Percentiles rank a stretch among this genome's conserved stretches.
phyloP scores from a whole-genome alignment of 2,797 vertebrate genomes.

The Pseudocheirus occidentalis region DNA sequence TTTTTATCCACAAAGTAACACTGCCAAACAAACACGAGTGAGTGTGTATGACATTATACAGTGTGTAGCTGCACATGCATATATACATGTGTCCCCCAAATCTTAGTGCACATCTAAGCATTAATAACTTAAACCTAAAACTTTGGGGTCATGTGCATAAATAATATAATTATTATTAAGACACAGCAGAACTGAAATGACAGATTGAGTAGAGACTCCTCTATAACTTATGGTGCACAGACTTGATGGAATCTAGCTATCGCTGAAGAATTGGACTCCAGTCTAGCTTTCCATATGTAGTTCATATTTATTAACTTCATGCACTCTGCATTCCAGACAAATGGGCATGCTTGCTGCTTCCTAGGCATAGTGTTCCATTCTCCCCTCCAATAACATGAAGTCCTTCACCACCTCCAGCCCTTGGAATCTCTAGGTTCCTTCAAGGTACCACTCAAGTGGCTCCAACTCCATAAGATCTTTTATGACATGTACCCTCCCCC shows the following conservation, averaged over 20 bases:
- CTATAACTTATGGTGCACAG: neutral
- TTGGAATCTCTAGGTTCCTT: neutral
- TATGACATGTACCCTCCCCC: neutral
- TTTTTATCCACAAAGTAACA: neutral
- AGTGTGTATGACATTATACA: neutral
- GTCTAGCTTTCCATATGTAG: neutral
- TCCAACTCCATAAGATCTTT: constrained; percentile 7
- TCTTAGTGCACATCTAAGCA: neutral
- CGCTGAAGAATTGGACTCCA: neutral
- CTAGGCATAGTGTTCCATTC: neutral
- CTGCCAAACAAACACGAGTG: neutral
- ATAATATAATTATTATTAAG: neutral
- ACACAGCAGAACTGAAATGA: neutral
- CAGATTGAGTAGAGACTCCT: neutral
- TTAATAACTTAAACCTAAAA: neutral
- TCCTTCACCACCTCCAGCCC: neutral
- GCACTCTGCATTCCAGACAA: neutral
- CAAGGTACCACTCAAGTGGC: neutral
- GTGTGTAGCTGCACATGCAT: neutral
- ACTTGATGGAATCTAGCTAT: neutral
- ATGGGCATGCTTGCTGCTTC: neutral
- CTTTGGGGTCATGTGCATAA: neutral
- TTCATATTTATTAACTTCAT: neutral
- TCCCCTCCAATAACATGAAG: neutral
- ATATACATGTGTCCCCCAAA: neutral